These are phyloP conservation scores for Aphaenogaster rudis DNA, from an alignment of 1,140 invertebrate species.

Conservation along the genomic window DNA sequence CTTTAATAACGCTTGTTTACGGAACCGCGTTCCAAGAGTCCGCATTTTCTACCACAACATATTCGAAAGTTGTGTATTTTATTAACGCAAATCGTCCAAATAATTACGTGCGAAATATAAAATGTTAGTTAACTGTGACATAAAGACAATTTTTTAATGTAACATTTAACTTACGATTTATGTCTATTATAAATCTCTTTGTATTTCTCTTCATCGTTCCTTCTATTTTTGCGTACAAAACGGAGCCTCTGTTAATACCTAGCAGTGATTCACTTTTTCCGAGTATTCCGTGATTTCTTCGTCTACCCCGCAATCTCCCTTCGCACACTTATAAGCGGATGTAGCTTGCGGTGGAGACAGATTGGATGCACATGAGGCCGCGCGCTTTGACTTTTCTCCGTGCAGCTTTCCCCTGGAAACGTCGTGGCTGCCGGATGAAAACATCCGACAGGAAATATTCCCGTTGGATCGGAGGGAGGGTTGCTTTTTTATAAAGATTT, in stretches of 20 bases:
- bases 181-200: background rate
- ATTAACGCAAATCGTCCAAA: background rate
- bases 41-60: background rate
- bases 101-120: background rate
- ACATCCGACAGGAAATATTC: slow-evolving; percentile 75
- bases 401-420: slow-evolving; percentile 66
- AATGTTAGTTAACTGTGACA: background rate
- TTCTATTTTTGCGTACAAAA: background rate
- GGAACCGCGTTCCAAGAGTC: slow-evolving; percentile 41
- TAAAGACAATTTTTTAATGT: background rate
- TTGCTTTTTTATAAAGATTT: slow-evolving; percentile 48
- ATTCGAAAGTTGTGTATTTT: background rate
- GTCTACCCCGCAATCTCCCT: background rate
- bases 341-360: slow-evolving; percentile 48
- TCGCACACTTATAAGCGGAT: slow-evolving; percentile 4
- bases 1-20: slow-evolving; percentile 63
- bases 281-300: background rate
- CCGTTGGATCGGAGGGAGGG: slow-evolving; percentile 31
- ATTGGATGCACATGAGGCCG: slow-evolving; percentile 74
- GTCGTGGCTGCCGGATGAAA: slow-evolving; percentile 66
- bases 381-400: slow-evolving; percentile 68
- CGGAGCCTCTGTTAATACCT: background rate
- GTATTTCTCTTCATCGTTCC: background rate
- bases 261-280: slow-evolving; percentile 46
- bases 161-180: background rate